Percentiles rank a stretch among this genome's conserved stretches.
These are phyloP conservation scores for Xyliphius kryptos DNA, from an alignment of 2,113 vertebrate species.

Conservation along the genomic window DNA sequence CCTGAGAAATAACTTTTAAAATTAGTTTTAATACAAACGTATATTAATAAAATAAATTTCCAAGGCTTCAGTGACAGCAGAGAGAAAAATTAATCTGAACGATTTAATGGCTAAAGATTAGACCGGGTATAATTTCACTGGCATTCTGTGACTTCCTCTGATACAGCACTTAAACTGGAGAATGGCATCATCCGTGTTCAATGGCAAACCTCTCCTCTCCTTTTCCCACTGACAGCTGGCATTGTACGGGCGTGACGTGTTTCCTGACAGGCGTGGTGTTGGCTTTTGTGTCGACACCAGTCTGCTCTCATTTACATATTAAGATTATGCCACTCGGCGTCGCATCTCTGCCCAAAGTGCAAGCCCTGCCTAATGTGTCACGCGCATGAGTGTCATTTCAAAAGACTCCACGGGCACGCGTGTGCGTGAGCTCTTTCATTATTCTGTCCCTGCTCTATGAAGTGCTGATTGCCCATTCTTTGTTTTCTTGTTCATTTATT, in stretches of 20 bases:
- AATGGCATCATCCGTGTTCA: slow-evolving; percentile 8
- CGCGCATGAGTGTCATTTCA: slow-evolving; percentile 59
- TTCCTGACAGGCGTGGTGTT: slow-evolving; percentile 50
- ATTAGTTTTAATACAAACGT: too few relatives aligned
- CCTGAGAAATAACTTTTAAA: too few relatives aligned
- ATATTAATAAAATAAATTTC: too few relatives aligned
- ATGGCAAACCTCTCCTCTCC: slow-evolving; percentile 35
- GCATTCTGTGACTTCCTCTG: too few relatives aligned
- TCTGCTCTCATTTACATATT: slow-evolving; percentile 58
- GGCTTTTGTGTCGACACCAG: slow-evolving; percentile 56
- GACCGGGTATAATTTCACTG: too few relatives aligned
- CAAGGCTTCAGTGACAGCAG: too few relatives aligned
- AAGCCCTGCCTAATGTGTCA: slow-evolving; percentile 58
- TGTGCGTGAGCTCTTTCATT: slow-evolving; percentile 58
- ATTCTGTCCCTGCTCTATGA: slow-evolving; percentile 65
- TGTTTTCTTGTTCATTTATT: slow-evolving; percentile 71
- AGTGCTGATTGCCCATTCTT: slow-evolving; percentile 69
- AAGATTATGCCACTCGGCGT: slow-evolving; percentile 51
- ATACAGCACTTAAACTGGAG: slow-evolving; percentile 25
- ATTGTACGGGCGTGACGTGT: slow-evolving; percentile 44
- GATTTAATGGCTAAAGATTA: too few relatives aligned
- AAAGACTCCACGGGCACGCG: slow-evolving; percentile 42
- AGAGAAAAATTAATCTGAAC: too few relatives aligned
- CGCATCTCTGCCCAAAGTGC: slow-evolving; percentile 52
- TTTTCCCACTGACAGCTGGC: slow-evolving; percentile 26